Evolutionary conservation across 1,140 invertebrate genomes (phyloP).

Genomic region (Macrobrachium nipponense): DNA sequence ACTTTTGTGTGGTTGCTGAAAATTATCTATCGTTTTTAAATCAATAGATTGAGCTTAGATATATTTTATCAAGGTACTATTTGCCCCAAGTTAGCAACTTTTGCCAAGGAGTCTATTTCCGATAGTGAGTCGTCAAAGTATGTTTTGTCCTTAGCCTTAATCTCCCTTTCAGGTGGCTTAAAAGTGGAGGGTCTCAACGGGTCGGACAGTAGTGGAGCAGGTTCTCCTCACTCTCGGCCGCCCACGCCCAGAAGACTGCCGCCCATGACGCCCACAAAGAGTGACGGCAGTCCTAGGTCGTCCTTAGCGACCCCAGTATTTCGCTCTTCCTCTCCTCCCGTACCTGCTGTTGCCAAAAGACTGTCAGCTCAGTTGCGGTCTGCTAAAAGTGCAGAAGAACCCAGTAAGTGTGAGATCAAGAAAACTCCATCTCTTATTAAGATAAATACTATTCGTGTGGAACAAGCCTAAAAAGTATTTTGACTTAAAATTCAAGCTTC

Average conservation of each 20-base stretch:
- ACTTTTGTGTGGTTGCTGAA: no score
- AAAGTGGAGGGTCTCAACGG: neutral
- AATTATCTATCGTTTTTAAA: no score
- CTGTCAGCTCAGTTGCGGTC: slow-evolving; percentile 28
- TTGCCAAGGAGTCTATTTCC: no score
- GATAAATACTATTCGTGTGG: no score
- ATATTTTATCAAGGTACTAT: no score
- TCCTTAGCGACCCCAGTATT: neutral
- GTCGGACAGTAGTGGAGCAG: neutral
- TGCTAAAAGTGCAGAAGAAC: slow-evolving; percentile 6
- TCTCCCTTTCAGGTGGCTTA: neutral
- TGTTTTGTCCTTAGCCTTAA: no score
- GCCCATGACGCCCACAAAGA: slow-evolving; percentile 44
- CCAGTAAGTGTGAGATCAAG: neutral
- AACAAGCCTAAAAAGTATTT: no score
- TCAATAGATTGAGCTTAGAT: no score
- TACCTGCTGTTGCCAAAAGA: slow-evolving; percentile 39
- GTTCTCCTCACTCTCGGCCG: slow-evolving; percentile 31
- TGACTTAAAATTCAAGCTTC: no score
- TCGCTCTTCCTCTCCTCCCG: slow-evolving; percentile 38
- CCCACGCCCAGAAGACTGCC: slow-evolving; percentile 48
- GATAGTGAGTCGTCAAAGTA: no score
- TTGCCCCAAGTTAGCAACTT: no score
- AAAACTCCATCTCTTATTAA: neutral
- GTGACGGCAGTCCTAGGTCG: slow-evolving; percentile 4